Conservation (phyloP, 2,113 vertebrate genomes). For the Thomomys bottae region DNA sequence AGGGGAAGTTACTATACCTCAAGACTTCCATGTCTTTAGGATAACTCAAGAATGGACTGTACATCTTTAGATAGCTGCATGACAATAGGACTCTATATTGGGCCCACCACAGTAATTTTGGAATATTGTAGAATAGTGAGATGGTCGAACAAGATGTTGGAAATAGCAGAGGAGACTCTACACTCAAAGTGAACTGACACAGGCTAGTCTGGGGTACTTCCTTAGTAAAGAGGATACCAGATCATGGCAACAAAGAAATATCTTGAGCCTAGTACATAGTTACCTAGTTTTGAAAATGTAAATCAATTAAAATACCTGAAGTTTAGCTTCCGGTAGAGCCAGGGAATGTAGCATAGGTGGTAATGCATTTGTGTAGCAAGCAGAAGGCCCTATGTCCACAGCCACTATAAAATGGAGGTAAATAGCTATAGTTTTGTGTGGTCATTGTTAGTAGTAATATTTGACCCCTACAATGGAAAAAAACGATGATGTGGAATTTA, state of each 20-base stretch:
- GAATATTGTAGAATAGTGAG: background rate
- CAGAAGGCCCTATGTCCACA: too few relatives aligned
- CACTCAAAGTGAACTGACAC: background rate
- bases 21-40: background rate
- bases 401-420: too few relatives aligned
- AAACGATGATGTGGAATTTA: background rate
- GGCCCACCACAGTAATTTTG: background rate
- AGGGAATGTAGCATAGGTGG: too few relatives aligned
- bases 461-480: background rate
- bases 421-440: background rate
- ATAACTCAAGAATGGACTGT: background rate
- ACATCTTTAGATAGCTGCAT: background rate
- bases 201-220: background rate
- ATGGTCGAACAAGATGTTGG: background rate
- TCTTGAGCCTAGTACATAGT: background rate
- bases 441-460: background rate
- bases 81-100: too few relatives aligned
- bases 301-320: background rate
- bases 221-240: background rate
- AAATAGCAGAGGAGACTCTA: background rate
- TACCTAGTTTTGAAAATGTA: background rate
- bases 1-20: background rate
- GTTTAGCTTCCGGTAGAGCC: slow-evolving; percentile 17
- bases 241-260: background rate
- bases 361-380: too few relatives aligned